Evolutionary conservation across 2,113 vertebrate species (phyloP).

Genomic region (Vanacampus margaritifer): DNA sequence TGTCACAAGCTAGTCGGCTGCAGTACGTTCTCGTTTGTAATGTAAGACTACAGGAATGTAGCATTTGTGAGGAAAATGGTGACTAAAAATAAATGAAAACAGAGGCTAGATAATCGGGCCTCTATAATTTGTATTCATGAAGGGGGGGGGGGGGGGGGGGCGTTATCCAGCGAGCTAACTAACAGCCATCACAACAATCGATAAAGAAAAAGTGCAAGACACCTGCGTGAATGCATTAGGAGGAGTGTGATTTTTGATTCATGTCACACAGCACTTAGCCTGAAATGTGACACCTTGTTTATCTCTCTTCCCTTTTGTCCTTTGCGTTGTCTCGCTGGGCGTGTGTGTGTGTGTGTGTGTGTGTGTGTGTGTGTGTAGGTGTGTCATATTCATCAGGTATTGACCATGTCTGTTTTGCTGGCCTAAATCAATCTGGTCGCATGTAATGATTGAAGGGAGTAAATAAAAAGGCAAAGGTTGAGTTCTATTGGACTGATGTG

Average conservation of each 20-base stretch:
- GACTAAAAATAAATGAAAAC: too few species aligned
- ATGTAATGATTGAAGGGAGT: not conserved
- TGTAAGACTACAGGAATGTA: too few species aligned
- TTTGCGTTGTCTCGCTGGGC: constrained; percentile 13
- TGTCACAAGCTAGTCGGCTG: too few species aligned
- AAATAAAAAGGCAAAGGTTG: not conserved
- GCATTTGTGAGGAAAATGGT: too few species aligned
- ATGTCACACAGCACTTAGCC: not conserved
- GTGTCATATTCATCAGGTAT: constrained; percentile 35
- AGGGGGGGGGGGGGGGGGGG: too few species aligned
- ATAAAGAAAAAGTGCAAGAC: not conserved
- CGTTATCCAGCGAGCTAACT: too few species aligned
- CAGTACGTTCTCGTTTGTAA: too few species aligned
- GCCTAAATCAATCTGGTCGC: not conserved
- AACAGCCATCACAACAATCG: too few species aligned
- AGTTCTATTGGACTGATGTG: too few species aligned
- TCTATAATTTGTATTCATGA: too few species aligned
- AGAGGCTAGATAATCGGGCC: too few species aligned
- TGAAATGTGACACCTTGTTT: not conserved
- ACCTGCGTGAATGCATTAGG: not conserved
- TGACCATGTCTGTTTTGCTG: constrained; percentile 24
- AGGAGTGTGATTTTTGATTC: not conserved
- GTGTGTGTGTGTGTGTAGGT: too few species aligned
- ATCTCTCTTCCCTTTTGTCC: constrained; percentile 17
- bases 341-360: constrained; percentile 17